A percentile compares a stretch with the other conserved stretches of the same genome.
These are phyloP conservation scores for Troilus luridus DNA, from an alignment of 2,888 invertebrate genomes.

Conservation along the genomic window DNA sequence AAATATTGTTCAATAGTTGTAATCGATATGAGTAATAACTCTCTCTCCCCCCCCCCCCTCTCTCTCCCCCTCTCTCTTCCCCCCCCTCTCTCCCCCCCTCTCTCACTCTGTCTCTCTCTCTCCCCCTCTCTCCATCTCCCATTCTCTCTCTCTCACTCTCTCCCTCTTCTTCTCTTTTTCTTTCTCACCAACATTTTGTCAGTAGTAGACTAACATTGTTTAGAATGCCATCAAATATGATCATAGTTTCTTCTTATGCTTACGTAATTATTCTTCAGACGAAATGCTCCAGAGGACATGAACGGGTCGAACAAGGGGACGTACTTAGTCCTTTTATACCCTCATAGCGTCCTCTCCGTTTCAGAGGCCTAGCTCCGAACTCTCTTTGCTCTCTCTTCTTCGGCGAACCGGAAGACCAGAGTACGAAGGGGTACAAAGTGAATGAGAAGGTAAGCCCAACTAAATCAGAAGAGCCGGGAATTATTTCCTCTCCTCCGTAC, in stretches of 20 bases:
- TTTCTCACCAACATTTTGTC: no score
- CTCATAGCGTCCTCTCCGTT: neutral
- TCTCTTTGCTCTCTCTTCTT: neutral
- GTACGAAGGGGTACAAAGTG: neutral
- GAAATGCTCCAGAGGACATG: neutral
- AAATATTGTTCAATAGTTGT: no score
- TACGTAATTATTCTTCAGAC: neutral
- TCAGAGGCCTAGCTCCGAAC: neutral
- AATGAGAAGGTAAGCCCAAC: slow-evolving; percentile 28
- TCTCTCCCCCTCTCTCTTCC: no score
- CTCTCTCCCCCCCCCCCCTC: no score
- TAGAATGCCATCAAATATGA: neutral
- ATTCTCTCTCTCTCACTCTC: no score
- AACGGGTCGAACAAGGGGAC: neutral
- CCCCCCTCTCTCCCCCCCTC: no score
- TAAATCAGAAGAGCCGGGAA: neutral
- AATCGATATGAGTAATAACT: no score
- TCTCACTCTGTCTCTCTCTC: no score
- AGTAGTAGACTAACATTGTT: no score
- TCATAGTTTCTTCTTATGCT: neutral
- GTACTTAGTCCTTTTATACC: neutral
- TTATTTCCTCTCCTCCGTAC: neutral
- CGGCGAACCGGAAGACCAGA: neutral
- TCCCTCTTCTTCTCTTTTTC: no score
- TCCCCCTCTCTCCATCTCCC: no score